A percentile compares a stretch with the other conserved stretches of the same genome.
phyloP scores from a whole-genome alignment of 2,797 vertebrate species.

The Alectoris magna region DNA sequence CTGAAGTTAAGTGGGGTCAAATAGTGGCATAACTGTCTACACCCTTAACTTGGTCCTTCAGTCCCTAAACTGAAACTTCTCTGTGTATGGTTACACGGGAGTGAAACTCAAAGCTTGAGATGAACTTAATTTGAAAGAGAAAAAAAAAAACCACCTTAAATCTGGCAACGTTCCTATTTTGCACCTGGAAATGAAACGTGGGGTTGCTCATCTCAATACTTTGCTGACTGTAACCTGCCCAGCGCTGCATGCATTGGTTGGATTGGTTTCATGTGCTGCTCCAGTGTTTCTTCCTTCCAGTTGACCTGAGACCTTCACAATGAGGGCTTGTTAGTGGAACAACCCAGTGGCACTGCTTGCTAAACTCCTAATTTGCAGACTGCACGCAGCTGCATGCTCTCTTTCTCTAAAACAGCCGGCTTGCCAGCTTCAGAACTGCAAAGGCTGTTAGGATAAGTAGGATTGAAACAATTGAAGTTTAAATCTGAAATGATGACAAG shows the following conservation, averaged over 20 bases:
- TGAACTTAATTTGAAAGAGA: neutral
- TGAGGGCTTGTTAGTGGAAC: neutral
- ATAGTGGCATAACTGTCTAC: neutral
- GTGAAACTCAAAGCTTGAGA: neutral
- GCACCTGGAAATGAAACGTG: neutral
- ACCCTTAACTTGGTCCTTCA: neutral
- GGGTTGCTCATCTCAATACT: neutral
- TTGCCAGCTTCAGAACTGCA: neutral
- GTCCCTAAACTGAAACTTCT: neutral
- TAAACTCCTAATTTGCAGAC: neutral
- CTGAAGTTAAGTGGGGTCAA: neutral
- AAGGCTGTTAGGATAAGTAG: conserved; percentile 22
- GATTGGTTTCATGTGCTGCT: neutral
- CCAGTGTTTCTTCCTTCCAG: neutral
- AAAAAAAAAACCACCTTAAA: neutral
- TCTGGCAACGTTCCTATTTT: neutral
- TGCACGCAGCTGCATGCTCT: conserved; percentile 47
- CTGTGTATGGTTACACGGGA: neutral
- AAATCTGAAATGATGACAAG: conserved; percentile 58
- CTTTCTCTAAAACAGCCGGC: neutral
- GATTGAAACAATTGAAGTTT: conserved; percentile 71
- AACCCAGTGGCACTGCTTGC: conserved; percentile 7
- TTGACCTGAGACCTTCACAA: neutral
- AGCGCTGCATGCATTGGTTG: neutral
- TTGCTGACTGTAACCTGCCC: neutral